Evolutionary conservation across 2,888 invertebrate genomes (phyloP).

Genomic region (Micropterix aruncella): DNA sequence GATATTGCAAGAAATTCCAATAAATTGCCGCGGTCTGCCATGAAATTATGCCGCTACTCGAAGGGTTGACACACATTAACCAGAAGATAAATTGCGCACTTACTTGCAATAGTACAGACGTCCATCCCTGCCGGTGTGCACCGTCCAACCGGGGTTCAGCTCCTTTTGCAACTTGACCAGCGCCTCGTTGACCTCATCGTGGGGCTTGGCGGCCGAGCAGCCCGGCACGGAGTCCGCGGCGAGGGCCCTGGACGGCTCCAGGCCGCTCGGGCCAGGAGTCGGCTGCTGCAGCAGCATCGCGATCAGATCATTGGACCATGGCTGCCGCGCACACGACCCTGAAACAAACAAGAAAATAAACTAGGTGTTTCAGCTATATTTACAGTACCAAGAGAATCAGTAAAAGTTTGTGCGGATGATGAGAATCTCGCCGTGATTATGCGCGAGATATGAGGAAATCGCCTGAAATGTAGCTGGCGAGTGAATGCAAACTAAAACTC

Average conservation of each 20-base stretch:
- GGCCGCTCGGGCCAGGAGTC: slow-evolving; percentile 35
- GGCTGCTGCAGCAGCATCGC: slow-evolving; percentile 35
- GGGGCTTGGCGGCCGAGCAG: slow-evolving; percentile 16
- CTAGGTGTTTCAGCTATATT: too few species aligned
- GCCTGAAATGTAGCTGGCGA: too few species aligned
- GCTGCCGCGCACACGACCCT: too few species aligned
- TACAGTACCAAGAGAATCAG: too few species aligned
- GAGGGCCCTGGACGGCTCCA: slow-evolving; percentile 13
- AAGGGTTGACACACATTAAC: too few species aligned
- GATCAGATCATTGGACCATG: slow-evolving; percentile 32
- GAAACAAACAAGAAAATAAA: neutral
- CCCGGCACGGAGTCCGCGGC: slow-evolving; percentile 22
- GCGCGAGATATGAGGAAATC: too few species aligned
- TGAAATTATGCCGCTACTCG: too few species aligned
- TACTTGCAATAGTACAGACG: slow-evolving; percentile 87
- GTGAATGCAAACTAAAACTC: too few species aligned
- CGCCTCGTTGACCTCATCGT: slow-evolving; percentile 27
- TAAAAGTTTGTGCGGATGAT: too few species aligned
- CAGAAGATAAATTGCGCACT: slow-evolving; percentile 23
- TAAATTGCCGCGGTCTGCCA: too few species aligned
- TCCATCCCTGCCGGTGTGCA: slow-evolving; percentile 65
- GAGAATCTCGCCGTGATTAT: too few species aligned
- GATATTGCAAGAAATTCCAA: too few species aligned
- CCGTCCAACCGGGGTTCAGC: slow-evolving; percentile 62
- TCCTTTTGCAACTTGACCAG: slow-evolving; percentile 43